A percentile compares a stretch with the other conserved stretches of the same genome.
Conservation (phyloP, 2,113 vertebrate genomes). For the Saguinus imperator region DNA sequence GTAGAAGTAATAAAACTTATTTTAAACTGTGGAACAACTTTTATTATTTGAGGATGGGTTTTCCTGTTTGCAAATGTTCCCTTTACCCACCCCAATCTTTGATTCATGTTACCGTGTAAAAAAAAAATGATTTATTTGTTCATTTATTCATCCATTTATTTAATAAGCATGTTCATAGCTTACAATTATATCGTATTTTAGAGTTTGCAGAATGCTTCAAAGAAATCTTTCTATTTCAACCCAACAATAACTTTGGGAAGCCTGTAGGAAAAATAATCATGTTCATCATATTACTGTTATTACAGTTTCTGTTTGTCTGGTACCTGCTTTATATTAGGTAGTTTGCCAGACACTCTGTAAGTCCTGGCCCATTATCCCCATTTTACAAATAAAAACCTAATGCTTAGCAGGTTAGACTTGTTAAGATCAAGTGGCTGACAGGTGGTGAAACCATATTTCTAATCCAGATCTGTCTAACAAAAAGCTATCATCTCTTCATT, state of each 20-base stretch:
- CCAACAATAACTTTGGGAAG: neutral
- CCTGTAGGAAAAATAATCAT: neutral
- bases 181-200: neutral
- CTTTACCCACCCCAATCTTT: neutral
- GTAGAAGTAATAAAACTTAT: slow-evolving; percentile 6
- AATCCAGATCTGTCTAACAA: neutral
- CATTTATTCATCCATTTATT: neutral
- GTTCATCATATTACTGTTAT: neutral
- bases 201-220: neutral
- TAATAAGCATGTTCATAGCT: neutral
- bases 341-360: neutral
- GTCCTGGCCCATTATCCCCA: neutral
- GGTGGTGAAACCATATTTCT: neutral
- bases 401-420: neutral
- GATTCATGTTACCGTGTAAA: slow-evolving; percentile 23
- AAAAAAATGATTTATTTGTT: slow-evolving; percentile 45
- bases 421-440: neutral
- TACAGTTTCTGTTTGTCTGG: neutral
- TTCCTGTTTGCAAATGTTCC: slow-evolving; percentile 31
- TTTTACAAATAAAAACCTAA: slow-evolving; percentile 13
- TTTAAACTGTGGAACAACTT: slow-evolving; percentile 18
- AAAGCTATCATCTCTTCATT: neutral
- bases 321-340: neutral
- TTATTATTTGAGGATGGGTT: neutral
- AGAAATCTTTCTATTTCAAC: neutral